Evolutionary conservation across 2,888 invertebrate species (phyloP), one percentile per base, ranked within the genome.

Genomic region (Cepaea hortensis): DNA sequence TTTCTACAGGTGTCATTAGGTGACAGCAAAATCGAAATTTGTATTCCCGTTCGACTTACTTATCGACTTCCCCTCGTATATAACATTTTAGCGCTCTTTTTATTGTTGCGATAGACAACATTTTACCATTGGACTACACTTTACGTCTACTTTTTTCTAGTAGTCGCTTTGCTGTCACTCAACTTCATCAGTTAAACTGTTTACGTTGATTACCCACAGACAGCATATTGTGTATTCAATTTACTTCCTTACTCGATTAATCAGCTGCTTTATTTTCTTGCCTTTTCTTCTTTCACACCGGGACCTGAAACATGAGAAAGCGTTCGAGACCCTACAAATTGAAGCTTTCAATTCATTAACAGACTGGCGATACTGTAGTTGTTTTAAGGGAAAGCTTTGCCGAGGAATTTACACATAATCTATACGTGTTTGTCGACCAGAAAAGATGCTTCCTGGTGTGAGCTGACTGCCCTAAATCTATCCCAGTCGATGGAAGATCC

Each of bases 341-440:
- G 11, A 61, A 15, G 84, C 84, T 84, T 84, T 84, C 84, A 84
- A 76, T 84, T 84, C 84, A 84, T 84, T 84, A 76, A 65, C 65
- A n/a, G 48, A 15, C n/a, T 13, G 35, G n/a, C 15, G 61, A 70
- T 81, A 81, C 70, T 50, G 46, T 70, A 70, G n/a, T 81, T 46
- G 70, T 70, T n/a, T 23, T 48, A 70, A 15, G 9, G 50, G 13
- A n/a, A 70, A 18, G 20, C 68, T 81, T 81, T 23, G 11, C 13
- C 46, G 18, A 9, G 50, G 50, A 50, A 81, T 70, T 81, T 81
- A n/a, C 13, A 70, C 70, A n/a, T 70, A 70, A 81, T 70, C 68
- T 23, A 20, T 48, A 15, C 81, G 70, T 50, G 23, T 23, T 50
- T 81, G 62, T 80, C 23, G 55, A 35, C 65, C 65, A n/a, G 46